Percentiles rank a stretch among this genome's conserved stretches.
These are phyloP conservation scores for Gibbula magus DNA, from an alignment of 2,888 invertebrate species.

Conservation along the genomic window DNA sequence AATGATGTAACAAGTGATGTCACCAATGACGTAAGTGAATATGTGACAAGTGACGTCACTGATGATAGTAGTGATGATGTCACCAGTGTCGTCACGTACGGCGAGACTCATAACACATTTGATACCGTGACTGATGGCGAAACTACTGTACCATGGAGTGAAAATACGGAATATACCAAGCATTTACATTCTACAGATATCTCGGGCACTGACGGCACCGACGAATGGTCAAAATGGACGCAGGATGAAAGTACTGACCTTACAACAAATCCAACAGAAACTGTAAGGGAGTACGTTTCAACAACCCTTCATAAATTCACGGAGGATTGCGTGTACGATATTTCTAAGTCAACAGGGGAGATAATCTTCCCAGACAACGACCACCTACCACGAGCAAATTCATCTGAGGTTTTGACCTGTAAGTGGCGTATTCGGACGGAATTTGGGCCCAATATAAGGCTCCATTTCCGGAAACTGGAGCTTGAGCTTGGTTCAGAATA, in stretches of 20 bases:
- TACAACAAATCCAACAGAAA: background rate
- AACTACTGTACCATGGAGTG: background rate
- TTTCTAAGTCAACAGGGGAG: conserved; percentile 21
- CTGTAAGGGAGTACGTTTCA: background rate
- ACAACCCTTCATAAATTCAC: background rate
- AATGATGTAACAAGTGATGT: no score
- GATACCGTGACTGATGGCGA: background rate
- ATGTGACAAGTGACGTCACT: no score
- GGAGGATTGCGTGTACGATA: conserved; percentile 19
- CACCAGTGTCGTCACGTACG: no score
- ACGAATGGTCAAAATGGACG: background rate
- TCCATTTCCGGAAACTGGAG: conserved; percentile 23
- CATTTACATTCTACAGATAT: background rate
- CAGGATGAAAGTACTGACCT: background rate
- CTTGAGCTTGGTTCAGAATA: conserved; percentile 23
- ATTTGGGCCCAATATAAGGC: conserved; percentile 12
- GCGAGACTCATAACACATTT: no score
- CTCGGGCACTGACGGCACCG: background rate
- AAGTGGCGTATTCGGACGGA: conserved; percentile 26
- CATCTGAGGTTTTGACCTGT: conserved; percentile 5
- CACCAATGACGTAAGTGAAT: no score
- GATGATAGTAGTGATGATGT: no score
- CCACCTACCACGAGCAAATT: background rate
- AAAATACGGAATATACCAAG: background rate
- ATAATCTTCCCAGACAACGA: conserved; percentile 3